Evolutionary conservation across 2,797 vertebrate species (phyloP).

Genomic region (Trachurus trachurus): DNA sequence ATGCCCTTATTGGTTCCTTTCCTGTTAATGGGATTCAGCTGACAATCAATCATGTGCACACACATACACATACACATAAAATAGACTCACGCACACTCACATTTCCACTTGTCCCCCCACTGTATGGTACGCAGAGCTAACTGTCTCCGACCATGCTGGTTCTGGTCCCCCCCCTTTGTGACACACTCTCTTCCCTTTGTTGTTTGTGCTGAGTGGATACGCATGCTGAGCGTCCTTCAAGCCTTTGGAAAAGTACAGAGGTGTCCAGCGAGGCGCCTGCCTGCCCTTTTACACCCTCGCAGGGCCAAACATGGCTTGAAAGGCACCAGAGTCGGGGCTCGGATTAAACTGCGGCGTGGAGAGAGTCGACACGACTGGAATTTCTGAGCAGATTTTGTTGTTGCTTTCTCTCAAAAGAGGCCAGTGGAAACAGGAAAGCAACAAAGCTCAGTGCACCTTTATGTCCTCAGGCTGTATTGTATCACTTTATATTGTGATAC

Average conservation of each 20-base stretch:
- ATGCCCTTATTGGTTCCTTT: constrained; percentile 29
- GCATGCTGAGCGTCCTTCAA: constrained; percentile 69
- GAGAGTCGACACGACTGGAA: constrained; percentile 11
- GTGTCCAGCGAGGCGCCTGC: constrained; percentile 61
- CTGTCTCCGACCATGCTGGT: constrained; percentile 11
- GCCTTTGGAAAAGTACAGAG: constrained; percentile 63
- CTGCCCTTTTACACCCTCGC: constrained; percentile 61
- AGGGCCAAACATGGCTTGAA: constrained; percentile 46
- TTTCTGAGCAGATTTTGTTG: constrained; percentile 13
- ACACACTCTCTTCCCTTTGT: constrained; percentile 60
- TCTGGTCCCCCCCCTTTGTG: constrained; percentile 52
- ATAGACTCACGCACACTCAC: constrained; percentile 4
- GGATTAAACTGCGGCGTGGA: constrained; percentile 41
- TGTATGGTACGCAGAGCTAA: constrained; percentile 5
- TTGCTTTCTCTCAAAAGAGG: background rate
- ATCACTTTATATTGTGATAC: background rate
- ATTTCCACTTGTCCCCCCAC: constrained; percentile 19
- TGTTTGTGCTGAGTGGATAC: constrained; percentile 59
- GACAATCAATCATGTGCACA: constrained; percentile 42
- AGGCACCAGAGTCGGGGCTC: constrained; percentile 27
- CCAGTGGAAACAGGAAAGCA: background rate
- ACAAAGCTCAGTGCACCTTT: background rate
- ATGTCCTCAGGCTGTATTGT: background rate
- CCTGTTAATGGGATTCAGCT: constrained; percentile 62
- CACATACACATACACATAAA: constrained; percentile 21